A percentile compares a stretch with the other conserved stretches of the same genome.
Evolutionary conservation across 2,113 vertebrate species (phyloP).

Genomic region (Ariopsis seemanni): DNA sequence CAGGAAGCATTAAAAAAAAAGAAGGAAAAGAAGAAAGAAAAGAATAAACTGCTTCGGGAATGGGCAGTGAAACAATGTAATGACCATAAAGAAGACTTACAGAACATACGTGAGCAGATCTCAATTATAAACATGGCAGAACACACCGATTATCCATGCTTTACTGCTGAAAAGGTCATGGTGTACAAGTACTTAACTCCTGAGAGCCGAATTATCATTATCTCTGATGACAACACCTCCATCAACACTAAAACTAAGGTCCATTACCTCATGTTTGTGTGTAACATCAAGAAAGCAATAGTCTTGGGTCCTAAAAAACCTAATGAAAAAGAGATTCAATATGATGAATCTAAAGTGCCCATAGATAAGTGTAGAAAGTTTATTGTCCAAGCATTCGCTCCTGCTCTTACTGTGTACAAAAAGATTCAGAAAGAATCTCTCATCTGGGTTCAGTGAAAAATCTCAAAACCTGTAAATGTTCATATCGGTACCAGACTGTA

Average conservation of each 20-base stretch:
- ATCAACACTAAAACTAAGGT: not conserved
- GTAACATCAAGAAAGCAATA: not conserved
- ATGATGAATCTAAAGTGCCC: not conserved
- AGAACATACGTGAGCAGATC: not conserved
- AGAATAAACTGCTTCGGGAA: not conserved
- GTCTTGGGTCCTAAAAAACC: not conserved
- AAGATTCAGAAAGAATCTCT: conserved; percentile 1
- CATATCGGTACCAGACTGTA: no score
- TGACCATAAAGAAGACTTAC: not conserved
- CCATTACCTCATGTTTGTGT: conserved; percentile 14
- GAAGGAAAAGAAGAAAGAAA: not conserved
- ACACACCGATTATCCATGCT: not conserved
- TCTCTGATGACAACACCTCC: not conserved
- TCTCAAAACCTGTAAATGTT: no score
- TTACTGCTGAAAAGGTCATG: conserved; percentile 15
- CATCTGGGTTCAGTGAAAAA: not conserved
- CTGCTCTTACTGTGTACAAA: not conserved
- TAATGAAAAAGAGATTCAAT: not conserved
- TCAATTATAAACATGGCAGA: not conserved
- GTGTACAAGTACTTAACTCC: not conserved
- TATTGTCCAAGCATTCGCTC: not conserved
- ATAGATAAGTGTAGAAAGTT: not conserved
- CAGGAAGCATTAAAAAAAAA: not conserved
- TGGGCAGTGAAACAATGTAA: conserved; percentile 6
- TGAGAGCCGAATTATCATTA: not conserved